Percentiles rank a stretch among this genome's conserved stretches.
These are phyloP conservation scores for Aethina tumida DNA, from an alignment of 1,140 invertebrate genomes.

Conservation along the genomic window DNA sequence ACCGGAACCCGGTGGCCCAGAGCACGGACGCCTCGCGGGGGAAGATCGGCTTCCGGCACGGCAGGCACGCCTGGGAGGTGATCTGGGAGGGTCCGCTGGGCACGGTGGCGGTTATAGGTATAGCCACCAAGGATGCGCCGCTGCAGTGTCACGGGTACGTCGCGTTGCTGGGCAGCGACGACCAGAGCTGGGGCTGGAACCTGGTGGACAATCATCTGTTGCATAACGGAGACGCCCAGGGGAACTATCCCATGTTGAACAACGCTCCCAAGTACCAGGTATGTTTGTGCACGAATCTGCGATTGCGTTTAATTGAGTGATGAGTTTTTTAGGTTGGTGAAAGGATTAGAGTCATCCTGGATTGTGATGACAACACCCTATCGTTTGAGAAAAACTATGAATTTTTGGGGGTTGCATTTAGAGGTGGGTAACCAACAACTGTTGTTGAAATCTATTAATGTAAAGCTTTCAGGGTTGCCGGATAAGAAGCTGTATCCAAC, in stretches of 20 bases:
- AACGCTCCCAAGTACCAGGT: constrained; percentile 98
- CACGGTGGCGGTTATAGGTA: constrained; percentile 89
- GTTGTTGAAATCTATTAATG: constrained; percentile 13
- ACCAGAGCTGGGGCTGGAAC: constrained; percentile 99
- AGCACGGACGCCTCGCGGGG: constrained; percentile 94
- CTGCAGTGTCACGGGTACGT: constrained; percentile 90
- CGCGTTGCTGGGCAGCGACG: constrained; percentile 86
- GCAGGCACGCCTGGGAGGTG: constrained; percentile 96
- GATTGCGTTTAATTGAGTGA: constrained; percentile 2
- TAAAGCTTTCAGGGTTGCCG: constrained; percentile 64
- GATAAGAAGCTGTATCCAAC: constrained; percentile 91
- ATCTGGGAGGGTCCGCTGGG: constrained; percentile 98
- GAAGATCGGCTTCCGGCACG: constrained; percentile 88
- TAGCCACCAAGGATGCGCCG: constrained; percentile 89
- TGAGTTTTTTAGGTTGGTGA: constrained; percentile 74
- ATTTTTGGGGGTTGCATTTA: constrained; percentile 95
- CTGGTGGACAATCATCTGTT: constrained; percentile 94
- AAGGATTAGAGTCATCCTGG: constrained; percentile 90
- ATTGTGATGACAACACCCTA: constrained; percentile 94
- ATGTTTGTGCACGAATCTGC: no score
- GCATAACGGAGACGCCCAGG: constrained; percentile 93
- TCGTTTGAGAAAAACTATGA: constrained; percentile 99
- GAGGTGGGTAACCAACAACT: constrained; percentile 49
- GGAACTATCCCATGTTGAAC: constrained; percentile 90
- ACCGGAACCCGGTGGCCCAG: constrained; percentile 95